A percentile compares a stretch with the other conserved stretches of the same genome.
Evolutionary conservation across 37 sponge, comb jelly and placozoan species (phyloP).

Genomic region (Haliclona indistincta): DNA sequence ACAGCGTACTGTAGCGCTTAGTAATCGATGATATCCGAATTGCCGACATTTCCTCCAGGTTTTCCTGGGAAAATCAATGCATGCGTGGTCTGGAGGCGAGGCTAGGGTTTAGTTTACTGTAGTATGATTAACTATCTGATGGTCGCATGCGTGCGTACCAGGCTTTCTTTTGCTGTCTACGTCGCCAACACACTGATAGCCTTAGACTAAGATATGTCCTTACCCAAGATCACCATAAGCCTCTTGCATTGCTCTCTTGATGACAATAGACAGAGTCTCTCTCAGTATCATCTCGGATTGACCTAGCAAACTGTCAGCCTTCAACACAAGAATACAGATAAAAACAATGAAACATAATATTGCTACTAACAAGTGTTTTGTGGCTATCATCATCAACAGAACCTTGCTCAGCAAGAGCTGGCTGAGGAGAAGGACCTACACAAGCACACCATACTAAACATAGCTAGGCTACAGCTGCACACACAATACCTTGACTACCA

Average conservation of each 20-base stretch:
- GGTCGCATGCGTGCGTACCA: too few relatives aligned
- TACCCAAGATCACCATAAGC: conserved; percentile 60
- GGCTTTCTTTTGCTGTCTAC: background rate
- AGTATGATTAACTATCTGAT: too few relatives aligned
- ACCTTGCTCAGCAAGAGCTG: background rate
- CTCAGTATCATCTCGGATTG: conserved; percentile 35
- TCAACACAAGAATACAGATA: background rate
- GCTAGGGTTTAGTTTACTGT: too few relatives aligned
- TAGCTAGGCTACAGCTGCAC: too few relatives aligned
- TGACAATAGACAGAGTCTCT: conserved; percentile 32
- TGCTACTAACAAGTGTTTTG: background rate
- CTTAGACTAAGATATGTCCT: too few relatives aligned
- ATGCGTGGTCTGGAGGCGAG: too few relatives aligned
- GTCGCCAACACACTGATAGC: background rate
- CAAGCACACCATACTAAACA: background rate
- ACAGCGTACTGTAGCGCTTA: too few relatives aligned
- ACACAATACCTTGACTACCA: background rate
- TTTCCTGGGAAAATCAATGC: too few relatives aligned
- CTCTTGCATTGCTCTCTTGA: conserved; percentile 53
- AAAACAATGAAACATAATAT: background rate
- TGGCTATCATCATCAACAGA: conserved; percentile 1
- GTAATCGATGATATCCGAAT: too few relatives aligned
- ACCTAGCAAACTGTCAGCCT: conserved; percentile 29
- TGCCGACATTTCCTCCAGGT: too few relatives aligned
- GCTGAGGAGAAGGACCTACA: too few relatives aligned